Evolutionary conservation across 2,888 invertebrate species (phyloP).

Genomic region (Molanna angustata): DNA sequence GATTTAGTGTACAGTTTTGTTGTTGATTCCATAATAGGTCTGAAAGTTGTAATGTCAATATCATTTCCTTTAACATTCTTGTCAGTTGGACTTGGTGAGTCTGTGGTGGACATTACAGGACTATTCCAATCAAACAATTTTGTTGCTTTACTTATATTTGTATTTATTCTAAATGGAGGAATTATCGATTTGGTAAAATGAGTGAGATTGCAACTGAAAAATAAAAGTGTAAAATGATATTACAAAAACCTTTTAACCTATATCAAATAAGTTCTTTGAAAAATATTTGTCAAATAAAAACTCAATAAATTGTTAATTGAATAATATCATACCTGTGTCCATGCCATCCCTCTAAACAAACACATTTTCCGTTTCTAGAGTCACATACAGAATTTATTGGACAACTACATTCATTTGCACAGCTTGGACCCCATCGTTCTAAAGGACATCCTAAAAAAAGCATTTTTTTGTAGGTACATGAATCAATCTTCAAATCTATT

Average conservation of each 20-base stretch:
- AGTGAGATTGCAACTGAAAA: constrained; percentile 40
- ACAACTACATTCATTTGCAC: constrained; percentile 65
- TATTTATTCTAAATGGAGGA: constrained; percentile 5
- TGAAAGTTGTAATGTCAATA: too few species aligned
- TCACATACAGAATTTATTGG: constrained; percentile 61
- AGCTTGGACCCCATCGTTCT: constrained; percentile 73
- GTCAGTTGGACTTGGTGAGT: constrained; percentile 44
- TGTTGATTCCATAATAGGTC: too few species aligned
- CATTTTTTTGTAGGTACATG: too few species aligned
- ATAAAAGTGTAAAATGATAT: constrained; percentile 1
- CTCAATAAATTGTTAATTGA: not conserved
- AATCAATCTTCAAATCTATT: too few species aligned
- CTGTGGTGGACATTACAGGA: constrained; percentile 40
- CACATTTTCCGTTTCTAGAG: constrained; percentile 61
- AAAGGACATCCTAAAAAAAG: constrained; percentile 62
- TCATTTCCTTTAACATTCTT: constrained; percentile 35
- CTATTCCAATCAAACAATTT: constrained; percentile 32
- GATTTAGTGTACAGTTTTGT: too few species aligned
- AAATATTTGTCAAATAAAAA: not conserved
- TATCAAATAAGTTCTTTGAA: not conserved
- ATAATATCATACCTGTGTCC: constrained; percentile 60
- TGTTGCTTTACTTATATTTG: constrained; percentile 12
- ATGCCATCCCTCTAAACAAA: constrained; percentile 65
- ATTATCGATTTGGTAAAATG: constrained; percentile 18
- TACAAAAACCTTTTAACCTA: too few species aligned